Evolutionary conservation across 2,888 invertebrate genomes (phyloP).

Genomic region (Heliothis peltigera): DNA sequence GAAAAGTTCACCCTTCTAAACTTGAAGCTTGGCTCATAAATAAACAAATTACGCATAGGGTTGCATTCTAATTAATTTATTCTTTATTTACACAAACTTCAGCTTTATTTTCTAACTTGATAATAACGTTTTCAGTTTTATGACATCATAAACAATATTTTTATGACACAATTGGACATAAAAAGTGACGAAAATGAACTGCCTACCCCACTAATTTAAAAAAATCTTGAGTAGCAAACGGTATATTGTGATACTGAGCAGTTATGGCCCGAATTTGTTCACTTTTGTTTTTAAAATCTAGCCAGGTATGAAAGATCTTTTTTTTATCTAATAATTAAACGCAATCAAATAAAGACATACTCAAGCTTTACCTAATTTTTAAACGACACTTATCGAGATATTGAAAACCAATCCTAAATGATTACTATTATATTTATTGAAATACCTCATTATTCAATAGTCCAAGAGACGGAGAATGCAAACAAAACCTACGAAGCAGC

Average conservation of each 20-base stretch:
- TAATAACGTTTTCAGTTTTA: not conserved
- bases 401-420: too few species aligned
- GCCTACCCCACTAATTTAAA: too few species aligned
- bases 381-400: too few species aligned
- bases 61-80: slow-evolving; percentile 30
- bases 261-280: too few species aligned
- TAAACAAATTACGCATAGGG: slow-evolving; percentile 18
- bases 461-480: slow-evolving; percentile 3
- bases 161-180: not conserved
- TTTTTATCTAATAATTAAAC: too few species aligned
- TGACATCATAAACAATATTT: not conserved
- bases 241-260: too few species aligned
- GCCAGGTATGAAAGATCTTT: too few species aligned
- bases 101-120: slow-evolving; percentile 1
- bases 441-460: not conserved
- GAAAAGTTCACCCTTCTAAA: not conserved
- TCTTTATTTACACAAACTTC: not conserved
- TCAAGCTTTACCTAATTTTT: too few species aligned
- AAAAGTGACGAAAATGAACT: not conserved
- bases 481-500: not conserved
- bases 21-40: slow-evolving; percentile 6
- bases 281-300: too few species aligned
- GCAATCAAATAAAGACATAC: too few species aligned
- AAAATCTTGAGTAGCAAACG: too few species aligned
- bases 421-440: too few species aligned